Base-by-base conservation (phyloP, 1,140 invertebrate genomes). In the Druon quercuslanigerum region DNA sequence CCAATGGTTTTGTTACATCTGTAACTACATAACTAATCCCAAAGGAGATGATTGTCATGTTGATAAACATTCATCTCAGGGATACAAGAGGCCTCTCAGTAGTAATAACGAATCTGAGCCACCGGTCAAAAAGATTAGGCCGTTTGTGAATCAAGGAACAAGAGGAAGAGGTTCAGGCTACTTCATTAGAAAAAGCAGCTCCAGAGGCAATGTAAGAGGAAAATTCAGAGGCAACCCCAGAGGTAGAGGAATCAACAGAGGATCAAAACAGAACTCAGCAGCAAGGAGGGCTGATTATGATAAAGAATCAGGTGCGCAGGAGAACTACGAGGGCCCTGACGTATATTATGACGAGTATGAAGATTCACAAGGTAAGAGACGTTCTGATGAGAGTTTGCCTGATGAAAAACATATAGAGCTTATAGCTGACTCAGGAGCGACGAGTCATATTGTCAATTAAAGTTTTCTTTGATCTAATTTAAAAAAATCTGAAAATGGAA, bases 1-100 rank as follows among this genome's bases (percentile, higher is more conserved):
- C 12, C 8, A 51, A 16, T 81, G 80, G 80, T 79, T 75, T 46
- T 83, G 82, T 19, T 80, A 85, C 50, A 25, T 46, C 19, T 83
- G 78, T 71, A 78, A 75, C 50, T 50, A 56, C n/a, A 60, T 73
- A 54, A 78, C 75, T 2, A 66, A 79, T 66, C 79, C 81, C 54
- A 79, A 77, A 74, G 72, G 78, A 40, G 72, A 78, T 14, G 76
- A 81, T 16, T 81, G 80, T 9, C 1, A 52, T 14, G 33, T 4
- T 51, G 51, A 75, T 33, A 51, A 70, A 46, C 8, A 5, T 52
- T 19, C 57, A 74, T 46, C 52, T 79, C 71, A 54, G 72, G 50
- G 73, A 72, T 51, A 73, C 13, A 81, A 83, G 19, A 71, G 77
- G n/a, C 50, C 52, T 5, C 17, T 51, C 40, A 77, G 57, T 20